Conservation (phyloP, 2,113 vertebrate genomes). For the Myotis lucifugus region DNA sequence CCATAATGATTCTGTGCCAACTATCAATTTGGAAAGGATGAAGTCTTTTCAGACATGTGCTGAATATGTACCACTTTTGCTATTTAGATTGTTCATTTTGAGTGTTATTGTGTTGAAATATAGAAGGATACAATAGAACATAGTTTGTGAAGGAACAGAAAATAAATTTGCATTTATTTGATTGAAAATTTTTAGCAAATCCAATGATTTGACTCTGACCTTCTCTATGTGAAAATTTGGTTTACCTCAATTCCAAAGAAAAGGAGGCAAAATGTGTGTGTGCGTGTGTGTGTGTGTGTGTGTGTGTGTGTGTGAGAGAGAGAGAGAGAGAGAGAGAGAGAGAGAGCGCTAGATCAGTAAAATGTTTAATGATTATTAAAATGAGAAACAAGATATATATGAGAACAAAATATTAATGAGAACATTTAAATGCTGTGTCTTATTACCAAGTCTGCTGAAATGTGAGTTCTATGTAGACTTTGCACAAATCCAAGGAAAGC, state of each 20-base stretch:
- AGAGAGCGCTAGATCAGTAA: background rate
- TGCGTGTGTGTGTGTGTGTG: background rate
- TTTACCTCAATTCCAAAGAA: background rate
- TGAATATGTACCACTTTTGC: background rate
- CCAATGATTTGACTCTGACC: background rate
- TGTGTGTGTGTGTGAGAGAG: background rate
- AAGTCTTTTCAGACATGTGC: background rate
- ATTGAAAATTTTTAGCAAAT: constrained; percentile 13
- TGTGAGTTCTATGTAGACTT: background rate
- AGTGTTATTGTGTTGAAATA: background rate
- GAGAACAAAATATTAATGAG: background rate
- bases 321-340: background rate
- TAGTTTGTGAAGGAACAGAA: background rate
- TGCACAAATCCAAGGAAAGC: background rate
- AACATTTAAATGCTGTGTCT: background rate
- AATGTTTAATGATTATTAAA: background rate
- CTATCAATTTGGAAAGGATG: constrained; percentile 37
- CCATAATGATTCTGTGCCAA: background rate
- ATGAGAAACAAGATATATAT: background rate
- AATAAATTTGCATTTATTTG: background rate
- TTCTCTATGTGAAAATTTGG: background rate
- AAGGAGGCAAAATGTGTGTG: background rate
- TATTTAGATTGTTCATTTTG: background rate
- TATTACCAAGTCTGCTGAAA: background rate
- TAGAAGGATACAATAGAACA: background rate